Evolutionary conservation across 1,140 invertebrate species (phyloP).

Genomic region (Ceratina calcarata): DNA sequence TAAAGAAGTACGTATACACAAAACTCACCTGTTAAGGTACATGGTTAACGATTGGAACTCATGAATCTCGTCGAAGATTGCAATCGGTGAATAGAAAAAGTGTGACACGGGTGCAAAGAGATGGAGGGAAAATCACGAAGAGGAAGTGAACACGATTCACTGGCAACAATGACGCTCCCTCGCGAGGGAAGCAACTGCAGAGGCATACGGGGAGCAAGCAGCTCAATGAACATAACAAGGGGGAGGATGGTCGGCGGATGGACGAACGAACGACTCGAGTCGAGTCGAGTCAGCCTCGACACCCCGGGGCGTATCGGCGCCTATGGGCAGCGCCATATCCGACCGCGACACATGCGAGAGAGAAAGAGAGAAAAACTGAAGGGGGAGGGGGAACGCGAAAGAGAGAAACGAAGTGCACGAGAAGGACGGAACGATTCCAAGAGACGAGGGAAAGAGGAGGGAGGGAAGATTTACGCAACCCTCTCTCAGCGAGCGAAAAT

Average conservation of each 20-base stretch:
- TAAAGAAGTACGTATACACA: slow-evolving; percentile 45
- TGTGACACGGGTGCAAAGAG: background rate
- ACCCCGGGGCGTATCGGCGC: slow-evolving; percentile 68
- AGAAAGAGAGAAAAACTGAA: slow-evolving; percentile 36
- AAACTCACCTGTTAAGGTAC: slow-evolving; percentile 71
- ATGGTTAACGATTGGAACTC: slow-evolving; percentile 29
- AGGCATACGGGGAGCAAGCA: slow-evolving; percentile 48
- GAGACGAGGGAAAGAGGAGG: slow-evolving; percentile 33
- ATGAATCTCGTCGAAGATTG: slow-evolving; percentile 13
- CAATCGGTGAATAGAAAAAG: slow-evolving; percentile 28
- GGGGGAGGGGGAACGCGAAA: slow-evolving; percentile 38
- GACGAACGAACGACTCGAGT: slow-evolving; percentile 53
- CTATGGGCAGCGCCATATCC: slow-evolving; percentile 67
- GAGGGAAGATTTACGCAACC: slow-evolving; percentile 75
- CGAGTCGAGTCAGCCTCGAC: slow-evolving; percentile 61
- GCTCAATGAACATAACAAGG: slow-evolving; percentile 69
- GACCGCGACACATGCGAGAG: slow-evolving; percentile 57
- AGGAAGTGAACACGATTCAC: slow-evolving; percentile 30
- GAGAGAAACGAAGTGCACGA: slow-evolving; percentile 37
- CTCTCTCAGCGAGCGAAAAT: slow-evolving; percentile 69
- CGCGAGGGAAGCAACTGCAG: slow-evolving; percentile 46
- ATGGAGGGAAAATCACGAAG: slow-evolving; percentile 25
- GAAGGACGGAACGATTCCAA: slow-evolving; percentile 38
- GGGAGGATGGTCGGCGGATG: slow-evolving; percentile 68
- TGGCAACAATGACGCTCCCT: slow-evolving; percentile 57